Evolutionary conservation across 2,888 invertebrate genomes (phyloP).

Genomic region (Torymus aiolomorphi): DNA sequence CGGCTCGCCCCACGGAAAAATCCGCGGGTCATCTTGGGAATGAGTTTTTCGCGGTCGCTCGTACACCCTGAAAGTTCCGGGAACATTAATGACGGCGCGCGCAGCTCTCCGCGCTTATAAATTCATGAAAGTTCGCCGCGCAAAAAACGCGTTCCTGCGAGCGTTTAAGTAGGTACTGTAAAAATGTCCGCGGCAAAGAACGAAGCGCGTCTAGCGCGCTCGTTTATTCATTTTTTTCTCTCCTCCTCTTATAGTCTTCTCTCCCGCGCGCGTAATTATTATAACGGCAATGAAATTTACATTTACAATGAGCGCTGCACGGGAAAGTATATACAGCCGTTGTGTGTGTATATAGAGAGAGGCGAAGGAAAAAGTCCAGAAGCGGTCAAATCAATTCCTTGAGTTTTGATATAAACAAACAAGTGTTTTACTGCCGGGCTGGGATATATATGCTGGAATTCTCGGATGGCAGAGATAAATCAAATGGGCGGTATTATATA

Average conservation of each 20-base stretch:
- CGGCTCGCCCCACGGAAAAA: conserved; percentile 24
- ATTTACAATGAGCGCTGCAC: neutral
- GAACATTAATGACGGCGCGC: conserved; percentile 23
- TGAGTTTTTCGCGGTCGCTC: conserved; percentile 31
- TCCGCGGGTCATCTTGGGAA: conserved; percentile 14
- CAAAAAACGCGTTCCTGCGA: conserved; percentile 6
- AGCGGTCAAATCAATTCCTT: no score
- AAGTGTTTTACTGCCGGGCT: no score
- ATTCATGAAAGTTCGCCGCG: conserved; percentile 40
- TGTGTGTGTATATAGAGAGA: no score
- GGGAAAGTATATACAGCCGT: no score
- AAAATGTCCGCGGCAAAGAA: conserved; percentile 13
- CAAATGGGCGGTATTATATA: no score
- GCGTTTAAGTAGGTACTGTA: conserved; percentile 29
- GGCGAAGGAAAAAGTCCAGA: no score
- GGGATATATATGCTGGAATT: no score
- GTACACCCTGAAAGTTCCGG: conserved; percentile 34
- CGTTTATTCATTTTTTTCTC: conserved; percentile 8
- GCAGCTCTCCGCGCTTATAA: conserved; percentile 23
- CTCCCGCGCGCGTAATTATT: conserved; percentile 15
- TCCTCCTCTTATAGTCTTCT: no score
- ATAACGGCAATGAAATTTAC: conserved; percentile 9
- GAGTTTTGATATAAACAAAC: no score
- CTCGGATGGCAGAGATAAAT: no score
- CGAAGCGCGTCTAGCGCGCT: conserved; percentile 1